Base-by-base conservation (phyloP, 2,113 vertebrate genomes). In the Galemys pyrenaicus region DNA sequence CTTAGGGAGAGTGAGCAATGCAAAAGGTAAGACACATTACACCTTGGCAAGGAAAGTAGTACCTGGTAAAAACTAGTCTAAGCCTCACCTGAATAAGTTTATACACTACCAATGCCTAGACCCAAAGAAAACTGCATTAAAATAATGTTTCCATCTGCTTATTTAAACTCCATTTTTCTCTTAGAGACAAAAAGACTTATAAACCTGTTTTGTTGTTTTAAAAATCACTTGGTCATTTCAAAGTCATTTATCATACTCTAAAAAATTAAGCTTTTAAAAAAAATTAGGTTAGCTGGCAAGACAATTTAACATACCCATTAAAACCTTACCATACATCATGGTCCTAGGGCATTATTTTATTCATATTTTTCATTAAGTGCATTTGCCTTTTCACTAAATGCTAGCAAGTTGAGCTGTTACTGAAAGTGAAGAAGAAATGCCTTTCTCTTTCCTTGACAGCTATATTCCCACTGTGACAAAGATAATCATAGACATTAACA, bases 401-500 rank as follows among this genome's bases (percentile, higher is more conserved):
- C 82, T 30, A 73, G 74, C 62, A 94, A 68, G 85, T 92, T 49
- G 62, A 95, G 78, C 54, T 17, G 16, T 78, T 85, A 75, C 62
- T 82, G 67, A 87, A 64, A 94, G 83, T 39, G 77, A 93, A 73
- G 74, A 75, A 96, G 87, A 95, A 93, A 93, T 81, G 89, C 46
- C 75, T 71, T 90, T 87, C 82, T 88, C 58, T n/a, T 80, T 91
- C 35, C 44, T 68, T 93, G 94, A 97, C 96, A 96, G 94, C 96
- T 91, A 44, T 78, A 92, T 90, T 94, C 93, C 84, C 87, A 91
- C 83, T 70, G 95, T 93, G 96, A 95, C 94, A 92, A 89, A 96
- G 95, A 96, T 93, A 97, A 96, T 96, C 96, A 92, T 54, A 96
- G 96, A 96, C 94, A 95, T 96, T 96, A 94, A 92, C 67, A 17